These are phyloP conservation scores for Ptychadena robeensis DNA, from an alignment of 2,797 vertebrate species.

Conservation along the genomic window DNA sequence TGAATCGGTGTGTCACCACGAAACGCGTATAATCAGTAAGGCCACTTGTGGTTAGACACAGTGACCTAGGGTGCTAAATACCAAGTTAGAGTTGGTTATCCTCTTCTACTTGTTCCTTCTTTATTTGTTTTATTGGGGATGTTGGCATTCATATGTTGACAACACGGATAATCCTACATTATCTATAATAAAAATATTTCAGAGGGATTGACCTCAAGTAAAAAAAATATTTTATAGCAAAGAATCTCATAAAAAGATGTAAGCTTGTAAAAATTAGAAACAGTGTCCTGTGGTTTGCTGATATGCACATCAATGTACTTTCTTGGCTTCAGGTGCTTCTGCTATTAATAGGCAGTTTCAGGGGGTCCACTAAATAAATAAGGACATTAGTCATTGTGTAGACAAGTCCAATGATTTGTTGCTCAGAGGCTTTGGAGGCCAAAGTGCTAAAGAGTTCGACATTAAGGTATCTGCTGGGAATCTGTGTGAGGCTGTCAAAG, in stretches of 20 bases:
- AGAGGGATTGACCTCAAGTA: too few relatives aligned
- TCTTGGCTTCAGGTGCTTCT: not conserved
- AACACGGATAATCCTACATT: too few relatives aligned
- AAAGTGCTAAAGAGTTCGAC: constrained; percentile 13
- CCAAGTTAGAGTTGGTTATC: too few relatives aligned
- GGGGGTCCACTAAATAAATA: constrained; percentile 42
- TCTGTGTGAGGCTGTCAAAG: not conserved
- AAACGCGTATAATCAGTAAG: too few relatives aligned
- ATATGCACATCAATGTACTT: not conserved
- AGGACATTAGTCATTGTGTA: constrained; percentile 39
- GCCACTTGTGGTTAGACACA: too few relatives aligned
- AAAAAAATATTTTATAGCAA: too few relatives aligned
- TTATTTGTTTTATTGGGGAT: too few relatives aligned
- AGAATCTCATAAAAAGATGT: not conserved
- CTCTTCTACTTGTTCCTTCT: too few relatives aligned
- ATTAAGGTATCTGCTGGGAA: constrained; percentile 8
- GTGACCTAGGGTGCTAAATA: too few relatives aligned
- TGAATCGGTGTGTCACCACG: too few relatives aligned
- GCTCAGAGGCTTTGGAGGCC: constrained; percentile 10
- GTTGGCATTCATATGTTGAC: too few relatives aligned
- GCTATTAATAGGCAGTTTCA: constrained; percentile 29
- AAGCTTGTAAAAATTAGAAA: not conserved
- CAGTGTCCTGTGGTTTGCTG: not conserved
- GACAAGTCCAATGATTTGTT: constrained; percentile 19
- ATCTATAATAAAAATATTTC: too few relatives aligned